phyloP scores from a whole-genome alignment of 2,113 vertebrate species.

The Bolborhynchus lineola region DNA sequence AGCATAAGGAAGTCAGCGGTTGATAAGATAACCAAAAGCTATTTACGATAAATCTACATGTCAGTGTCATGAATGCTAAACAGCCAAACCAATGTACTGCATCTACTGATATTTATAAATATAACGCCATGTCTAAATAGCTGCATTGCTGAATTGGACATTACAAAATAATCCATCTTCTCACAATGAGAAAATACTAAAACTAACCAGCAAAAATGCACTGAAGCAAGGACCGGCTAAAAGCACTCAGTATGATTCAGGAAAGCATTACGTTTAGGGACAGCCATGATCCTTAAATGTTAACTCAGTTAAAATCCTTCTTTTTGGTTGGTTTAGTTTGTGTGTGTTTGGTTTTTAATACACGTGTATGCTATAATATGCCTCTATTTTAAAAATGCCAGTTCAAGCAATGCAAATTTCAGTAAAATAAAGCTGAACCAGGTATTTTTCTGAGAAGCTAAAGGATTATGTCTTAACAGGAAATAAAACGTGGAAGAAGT shows the following conservation, averaged over 20 bases:
- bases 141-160: conserved; percentile 13
- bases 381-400: background rate
- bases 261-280: background rate
- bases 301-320: background rate
- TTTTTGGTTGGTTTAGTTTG: background rate
- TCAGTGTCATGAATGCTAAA: conserved; percentile 35
- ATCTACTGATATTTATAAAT: conserved; percentile 16
- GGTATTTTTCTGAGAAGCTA: conserved; percentile 17
- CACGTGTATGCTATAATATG: background rate
- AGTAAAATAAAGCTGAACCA: background rate
- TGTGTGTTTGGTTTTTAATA: background rate
- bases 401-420: background rate
- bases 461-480: background rate
- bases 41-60: background rate
- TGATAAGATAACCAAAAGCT: conserved; percentile 53
- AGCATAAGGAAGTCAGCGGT: conserved; percentile 50
- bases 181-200: conserved; percentile 41
- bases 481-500: background rate
- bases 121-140: conserved; percentile 14
- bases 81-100: conserved; percentile 43
- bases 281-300: background rate
- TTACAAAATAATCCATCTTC: conserved; percentile 22
- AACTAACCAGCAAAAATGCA: conserved; percentile 43
- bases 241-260: background rate
- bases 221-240: conserved; percentile 17